Evolutionary conservation across 2,888 invertebrate genomes (phyloP), one percentile per base, ranked within the genome.

Genomic region (Sphinx pinastri): DNA sequence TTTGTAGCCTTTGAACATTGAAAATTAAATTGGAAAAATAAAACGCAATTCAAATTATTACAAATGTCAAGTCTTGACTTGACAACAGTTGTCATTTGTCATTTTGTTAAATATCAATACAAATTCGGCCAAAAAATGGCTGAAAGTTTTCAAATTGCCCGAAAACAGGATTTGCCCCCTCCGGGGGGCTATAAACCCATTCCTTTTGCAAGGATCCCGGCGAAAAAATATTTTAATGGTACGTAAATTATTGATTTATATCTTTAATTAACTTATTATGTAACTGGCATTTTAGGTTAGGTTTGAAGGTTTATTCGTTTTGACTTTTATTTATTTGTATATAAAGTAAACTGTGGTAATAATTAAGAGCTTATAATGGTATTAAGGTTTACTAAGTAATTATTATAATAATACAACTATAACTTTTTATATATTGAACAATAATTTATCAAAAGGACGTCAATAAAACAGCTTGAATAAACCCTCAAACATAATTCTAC

Each of bases 111-210:
- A 57, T 75, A 74, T 76, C 74, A 75, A 68, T 69, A 52, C 72
- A 69, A 55, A 52, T 67, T 38, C 70, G 59, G 70, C 67, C 52
- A 51, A 76, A 86, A 87, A 83, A 92, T 93, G 93, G 85, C 88
- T 77, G 87, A 84, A 74, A 80, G 81, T 79, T 84, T 80, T 79
- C 84, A 84, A 77, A 68, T 90, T 72, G 81, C 75, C 70, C 84
- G 84, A 82, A 91, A 88, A 84, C 99, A 99, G 92, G 99, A 99
- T 93, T 95, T 99, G 95, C 99, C 99, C 83, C 99, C 99, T 74
- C 91, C 95, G 70, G 99, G 99, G 84, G 99, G 99, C 77, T 99
- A 98, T 88, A 95, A 95, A 76, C 95, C 97, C 25, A 97, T 99
- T 75, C 95, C 95, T 66, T 97, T 91, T 84, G 94, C 95, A 77